Evolutionary conservation across 2,888 invertebrate genomes (phyloP), one percentile per base, ranked within the genome.

Genomic region (Agrypnus murinus): DNA sequence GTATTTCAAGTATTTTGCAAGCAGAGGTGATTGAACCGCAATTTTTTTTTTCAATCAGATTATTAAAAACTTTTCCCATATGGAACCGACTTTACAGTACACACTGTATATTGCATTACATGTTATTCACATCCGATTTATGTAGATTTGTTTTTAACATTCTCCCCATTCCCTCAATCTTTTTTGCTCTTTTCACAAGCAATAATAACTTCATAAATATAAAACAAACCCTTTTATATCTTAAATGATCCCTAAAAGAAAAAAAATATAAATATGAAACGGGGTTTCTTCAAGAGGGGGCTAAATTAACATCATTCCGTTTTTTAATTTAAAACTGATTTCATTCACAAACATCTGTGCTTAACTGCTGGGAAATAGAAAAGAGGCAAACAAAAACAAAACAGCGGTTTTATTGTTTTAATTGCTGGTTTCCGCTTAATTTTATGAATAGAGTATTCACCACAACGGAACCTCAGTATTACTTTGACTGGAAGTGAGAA

Each of bases 311-410:
- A 34, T n/a, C n/a, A n/a, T n/a, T n/a, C n/a, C 31, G 17, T 14
- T 14, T 43, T 46, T 64, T 63, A 59, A 69, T 69, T 69, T 53
- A 8, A 34, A 60, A 60, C 36, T 60, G 46, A 66, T 59, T 66
- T 46, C 5, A 34, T 14, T 46, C 45, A 57, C 36, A 25, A 62
- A 69, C 69, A 69, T 58, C 58, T 69, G 69, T 48, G 64, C 38
- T 48, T 57, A 69, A 69, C 58, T 57, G 57, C 46, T 58, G 62
- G 57, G 57, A 69, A 69, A 36, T 58, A 64, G 14, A 53, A 36
- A 64, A 64, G 14, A 53, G 64, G 10, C 53, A 64, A 62, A 53
- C 50, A 53, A 64, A 64, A 64, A 60, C 46, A 60, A n/a, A 53
- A 53, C 46, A 40, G 40, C 40, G 53, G 40, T 64, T 64, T 64